A percentile compares a stretch with the other conserved stretches of the same genome.
These are phyloP conservation scores for Drosophila paranaensis DNA, from an alignment of 2,888 invertebrate species.

Conservation along the genomic window DNA sequence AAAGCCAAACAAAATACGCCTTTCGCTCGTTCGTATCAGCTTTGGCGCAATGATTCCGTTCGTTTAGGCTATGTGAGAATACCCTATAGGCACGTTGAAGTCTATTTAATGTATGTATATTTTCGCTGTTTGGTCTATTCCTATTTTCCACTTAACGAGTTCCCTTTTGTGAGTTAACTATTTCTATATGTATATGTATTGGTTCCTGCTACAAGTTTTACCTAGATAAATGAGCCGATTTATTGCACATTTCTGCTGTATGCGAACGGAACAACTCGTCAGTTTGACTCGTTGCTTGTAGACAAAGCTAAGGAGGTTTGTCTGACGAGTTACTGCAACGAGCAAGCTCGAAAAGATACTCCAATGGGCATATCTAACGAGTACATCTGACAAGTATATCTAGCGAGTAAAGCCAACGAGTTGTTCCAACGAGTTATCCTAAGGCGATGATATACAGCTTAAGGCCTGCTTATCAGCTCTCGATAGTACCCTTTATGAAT, in stretches of 20 bases:
- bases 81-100: slow-evolving; percentile 26
- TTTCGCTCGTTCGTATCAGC: slow-evolving; percentile 18
- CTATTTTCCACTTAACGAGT: neutral
- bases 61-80: slow-evolving; percentile 4
- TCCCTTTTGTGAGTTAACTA: neutral
- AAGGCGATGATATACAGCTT: neutral
- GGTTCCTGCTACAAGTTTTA: neutral
- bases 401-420: neutral
- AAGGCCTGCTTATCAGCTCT: neutral
- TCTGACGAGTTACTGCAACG: neutral
- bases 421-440: neutral
- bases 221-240: neutral
- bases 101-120: slow-evolving; percentile 5
- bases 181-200: neutral
- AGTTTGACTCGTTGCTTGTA: neutral
- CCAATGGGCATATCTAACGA: too few relatives aligned
- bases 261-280: too few relatives aligned
- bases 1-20: slow-evolving; percentile 21
- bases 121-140: neutral
- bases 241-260: neutral
- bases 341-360: too few relatives aligned
- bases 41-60: neutral
- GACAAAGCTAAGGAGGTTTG: neutral
- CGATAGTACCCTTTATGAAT: neutral
- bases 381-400: too few relatives aligned